A percentile compares a stretch with the other conserved stretches of the same genome.
These are phyloP conservation scores for Entomobrya multifasciata DNA, from an alignment of 2,888 invertebrate species.

Conservation along the genomic window DNA sequence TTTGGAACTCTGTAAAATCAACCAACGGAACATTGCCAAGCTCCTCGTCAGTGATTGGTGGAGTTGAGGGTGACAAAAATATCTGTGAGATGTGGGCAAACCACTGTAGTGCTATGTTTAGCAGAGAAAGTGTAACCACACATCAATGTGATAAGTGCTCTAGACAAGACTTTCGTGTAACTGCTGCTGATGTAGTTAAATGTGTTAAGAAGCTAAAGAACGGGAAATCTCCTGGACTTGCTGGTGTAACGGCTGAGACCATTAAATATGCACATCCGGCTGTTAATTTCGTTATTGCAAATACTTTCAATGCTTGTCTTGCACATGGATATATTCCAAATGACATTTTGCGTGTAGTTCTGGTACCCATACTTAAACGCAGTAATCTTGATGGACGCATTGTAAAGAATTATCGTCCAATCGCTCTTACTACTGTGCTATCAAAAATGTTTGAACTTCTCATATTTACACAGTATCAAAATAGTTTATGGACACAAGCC, in stretches of 20 bases:
- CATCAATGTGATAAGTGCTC: neutral
- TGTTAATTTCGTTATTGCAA: neutral
- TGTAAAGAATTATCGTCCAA: slow-evolving; percentile 28
- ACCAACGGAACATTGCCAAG: neutral
- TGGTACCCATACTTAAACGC: slow-evolving; percentile 44
- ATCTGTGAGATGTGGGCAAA: slow-evolving; percentile 19
- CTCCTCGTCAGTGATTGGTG: neutral
- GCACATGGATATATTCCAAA: slow-evolving; percentile 30
- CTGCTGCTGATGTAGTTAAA: neutral
- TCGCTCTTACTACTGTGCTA: slow-evolving; percentile 17
- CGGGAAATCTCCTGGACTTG: slow-evolving; percentile 13
- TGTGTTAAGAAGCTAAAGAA: slow-evolving; percentile 6
- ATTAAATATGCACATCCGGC: neutral
- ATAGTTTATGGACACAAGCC: neutral
- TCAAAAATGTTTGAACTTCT: slow-evolving; percentile 39
- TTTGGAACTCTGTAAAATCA: slow-evolving; percentile 17
- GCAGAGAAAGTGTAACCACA: neutral
- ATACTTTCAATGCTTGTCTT: slow-evolving; percentile 2
- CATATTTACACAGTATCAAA: neutral
- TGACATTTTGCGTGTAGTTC: neutral
- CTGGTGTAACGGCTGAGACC: neutral
- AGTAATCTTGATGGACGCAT: neutral
- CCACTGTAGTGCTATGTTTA: neutral
- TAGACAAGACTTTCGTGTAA: neutral
- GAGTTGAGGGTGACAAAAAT: neutral